Evolutionary conservation across 2,888 invertebrate genomes (phyloP), one percentile per base, ranked within the genome.

Genomic region (Amphipoea lucens): DNA sequence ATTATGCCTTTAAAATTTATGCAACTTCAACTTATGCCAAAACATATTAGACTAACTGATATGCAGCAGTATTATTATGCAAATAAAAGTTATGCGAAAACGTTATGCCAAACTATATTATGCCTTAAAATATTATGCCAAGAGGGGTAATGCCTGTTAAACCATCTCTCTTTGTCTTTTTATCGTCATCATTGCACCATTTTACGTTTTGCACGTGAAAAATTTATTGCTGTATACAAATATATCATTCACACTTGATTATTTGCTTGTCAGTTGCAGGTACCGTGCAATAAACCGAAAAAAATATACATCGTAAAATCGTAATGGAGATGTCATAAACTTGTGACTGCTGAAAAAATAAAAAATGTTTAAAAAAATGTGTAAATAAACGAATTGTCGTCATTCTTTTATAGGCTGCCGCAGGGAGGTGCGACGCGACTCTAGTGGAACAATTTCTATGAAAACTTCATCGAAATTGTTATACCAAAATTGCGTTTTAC

Each of bases 191-290:
- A 76, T 63, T 17, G 54, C 54, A 17, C 54, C 29, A 42, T 76
- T 76, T 82, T 69, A 75, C 62, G 82, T 67, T 68, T 6, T 20
- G 9, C 36, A 66, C 69, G 69, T 81, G 76, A 82, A 80, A 70
- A 45, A n/a, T 76, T 81, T 81, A 81, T 45, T n/a, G 48, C 0
- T 14, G 17, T 54, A 66, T 66, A 36, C 76, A 82, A 76, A 81
- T 69, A 65, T 17, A 45, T 51, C 51, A 68, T 82, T 77, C 7
- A 11, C 3, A 17, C 23, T 83, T 66, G 51, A 81, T 76, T 82
- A 81, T 81, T 45, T 65, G 42, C 57, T 80, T 65, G 69, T 70
- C 69, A 17, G 42, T 42, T 69, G 81, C 69, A 76, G 76, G 57
- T 60, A 60, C 1, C 7, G 5, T 69, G 63, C 40, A 63, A 76